A percentile compares a stretch with the other conserved stretches of the same genome.
phyloP scores from a whole-genome alignment of 2,888 invertebrate genomes.

The Lycia hirtaria region DNA sequence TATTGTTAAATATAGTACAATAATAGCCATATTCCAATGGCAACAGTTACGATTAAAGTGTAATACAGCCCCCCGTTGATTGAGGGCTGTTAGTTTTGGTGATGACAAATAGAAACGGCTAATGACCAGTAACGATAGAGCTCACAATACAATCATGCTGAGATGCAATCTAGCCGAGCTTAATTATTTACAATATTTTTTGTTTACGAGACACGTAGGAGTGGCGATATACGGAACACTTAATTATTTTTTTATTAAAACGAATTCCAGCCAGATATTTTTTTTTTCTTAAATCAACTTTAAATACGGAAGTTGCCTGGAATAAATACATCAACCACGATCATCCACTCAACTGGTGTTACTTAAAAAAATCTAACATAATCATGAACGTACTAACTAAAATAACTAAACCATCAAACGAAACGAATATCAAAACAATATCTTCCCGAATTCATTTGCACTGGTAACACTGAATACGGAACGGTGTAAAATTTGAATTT shows the following conservation, averaged over 20 bases:
- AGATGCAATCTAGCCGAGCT: slow-evolving; percentile 1
- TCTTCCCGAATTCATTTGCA: slow-evolving; percentile 30
- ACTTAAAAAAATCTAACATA: too few species aligned
- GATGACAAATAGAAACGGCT: slow-evolving; percentile 10
- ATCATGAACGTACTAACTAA: neutral
- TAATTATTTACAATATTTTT: neutral
- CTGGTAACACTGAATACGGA: slow-evolving; percentile 24
- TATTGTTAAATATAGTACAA: neutral
- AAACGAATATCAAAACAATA: slow-evolving; percentile 24
- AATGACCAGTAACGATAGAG: neutral
- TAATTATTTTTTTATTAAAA: too few species aligned
- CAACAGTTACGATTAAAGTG: neutral
- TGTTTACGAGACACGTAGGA: too few species aligned
- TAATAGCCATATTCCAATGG: neutral
- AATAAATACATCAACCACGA: too few species aligned
- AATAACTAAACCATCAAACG: slow-evolving; percentile 13
- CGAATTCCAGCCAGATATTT: too few species aligned
- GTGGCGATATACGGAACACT: too few species aligned
- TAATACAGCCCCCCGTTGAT: slow-evolving; percentile 3
- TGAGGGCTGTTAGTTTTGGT: slow-evolving; percentile 24
- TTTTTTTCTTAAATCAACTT: neutral
- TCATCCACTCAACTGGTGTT: too few species aligned
- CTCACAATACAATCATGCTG: slow-evolving; percentile 6
- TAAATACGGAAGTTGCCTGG: too few species aligned
- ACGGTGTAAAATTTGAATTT: slow-evolving; percentile 72